These are phyloP conservation scores for Acleris emargana DNA, from an alignment of 2,888 invertebrate genomes.

Conservation along the genomic window DNA sequence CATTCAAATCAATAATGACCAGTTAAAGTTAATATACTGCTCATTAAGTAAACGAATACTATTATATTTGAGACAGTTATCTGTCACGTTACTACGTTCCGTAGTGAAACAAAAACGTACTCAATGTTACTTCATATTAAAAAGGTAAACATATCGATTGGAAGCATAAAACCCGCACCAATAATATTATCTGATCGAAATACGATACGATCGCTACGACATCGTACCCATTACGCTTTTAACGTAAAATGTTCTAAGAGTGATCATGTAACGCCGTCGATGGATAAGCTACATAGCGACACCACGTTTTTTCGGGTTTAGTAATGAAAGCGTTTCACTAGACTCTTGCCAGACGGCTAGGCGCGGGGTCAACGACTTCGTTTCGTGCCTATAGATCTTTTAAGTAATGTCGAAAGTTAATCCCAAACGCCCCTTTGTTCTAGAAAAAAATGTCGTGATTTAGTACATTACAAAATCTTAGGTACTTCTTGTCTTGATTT, in stretches of 20 bases:
- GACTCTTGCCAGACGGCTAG: slow-evolving; percentile 66
- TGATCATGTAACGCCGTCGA: slow-evolving; percentile 48
- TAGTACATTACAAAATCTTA: not conserved
- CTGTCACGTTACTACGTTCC: no score
- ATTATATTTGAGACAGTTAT: no score
- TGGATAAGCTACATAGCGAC: slow-evolving; percentile 49
- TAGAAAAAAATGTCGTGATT: slow-evolving; percentile 5
- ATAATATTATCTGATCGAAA: slow-evolving; percentile 40
- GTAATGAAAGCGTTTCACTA: slow-evolving; percentile 55
- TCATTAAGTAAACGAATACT: no score
- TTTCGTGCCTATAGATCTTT: slow-evolving; percentile 59
- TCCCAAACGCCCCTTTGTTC: slow-evolving; percentile 7
- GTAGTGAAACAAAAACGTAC: no score
- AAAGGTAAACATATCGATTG: slow-evolving; percentile 59
- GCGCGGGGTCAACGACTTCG: slow-evolving; percentile 58
- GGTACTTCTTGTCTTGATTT: not conserved
- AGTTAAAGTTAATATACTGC: no score
- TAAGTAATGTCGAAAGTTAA: slow-evolving; percentile 39
- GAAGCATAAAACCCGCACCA: slow-evolving; percentile 49
- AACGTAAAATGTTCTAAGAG: slow-evolving; percentile 39
- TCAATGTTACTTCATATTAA: slow-evolving; percentile 41
- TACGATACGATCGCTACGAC: slow-evolving; percentile 40
- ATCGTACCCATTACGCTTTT: slow-evolving; percentile 52
- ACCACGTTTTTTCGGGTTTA: slow-evolving; percentile 40
- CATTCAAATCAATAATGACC: not conserved